phyloP scores from a whole-genome alignment of 2,888 invertebrate genomes.

The Amiota minor region DNA sequence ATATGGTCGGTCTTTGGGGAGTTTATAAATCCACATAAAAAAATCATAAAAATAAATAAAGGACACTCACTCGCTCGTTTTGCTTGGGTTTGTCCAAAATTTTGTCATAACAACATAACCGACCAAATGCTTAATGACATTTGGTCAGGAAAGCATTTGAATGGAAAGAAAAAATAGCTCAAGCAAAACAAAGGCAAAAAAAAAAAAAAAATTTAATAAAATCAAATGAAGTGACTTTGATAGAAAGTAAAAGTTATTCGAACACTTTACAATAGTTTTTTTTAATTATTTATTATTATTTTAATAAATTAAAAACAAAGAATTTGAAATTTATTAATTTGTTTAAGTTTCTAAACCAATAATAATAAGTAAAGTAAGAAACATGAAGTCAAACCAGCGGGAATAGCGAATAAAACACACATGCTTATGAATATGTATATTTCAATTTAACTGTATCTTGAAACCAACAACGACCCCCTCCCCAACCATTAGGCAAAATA shows the following conservation, averaged over 20 bases:
- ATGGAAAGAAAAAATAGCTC: neutral
- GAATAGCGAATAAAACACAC: neutral
- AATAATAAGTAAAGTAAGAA: conserved; percentile 13
- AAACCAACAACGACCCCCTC: neutral
- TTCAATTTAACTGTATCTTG: conserved; percentile 52
- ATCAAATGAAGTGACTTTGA: neutral
- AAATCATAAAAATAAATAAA: conserved; percentile 32
- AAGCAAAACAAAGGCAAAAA: neutral
- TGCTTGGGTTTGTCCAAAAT: conserved; percentile 44
- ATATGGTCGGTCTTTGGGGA: conserved; percentile 12
- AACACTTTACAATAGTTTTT: neutral
- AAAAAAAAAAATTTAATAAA: neutral
- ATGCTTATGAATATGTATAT: conserved; percentile 59
- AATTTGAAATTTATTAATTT: conserved; percentile 60
- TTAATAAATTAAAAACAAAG: conserved; percentile 28
- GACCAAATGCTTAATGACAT: conserved; percentile 64
- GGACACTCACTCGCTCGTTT: conserved; percentile 39
- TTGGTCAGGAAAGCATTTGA: conserved; percentile 59
- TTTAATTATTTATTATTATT: neutral
- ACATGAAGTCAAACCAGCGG: conserved; percentile 7
- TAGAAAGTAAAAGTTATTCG: neutral
- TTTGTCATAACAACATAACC: conserved; percentile 59
- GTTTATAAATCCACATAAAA: conserved; percentile 9
- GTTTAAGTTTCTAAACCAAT: conserved; percentile 40
- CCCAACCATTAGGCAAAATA: neutral